Conservation (phyloP, 2,113 vertebrate genomes). For the Microtus pennsylvanicus region DNA sequence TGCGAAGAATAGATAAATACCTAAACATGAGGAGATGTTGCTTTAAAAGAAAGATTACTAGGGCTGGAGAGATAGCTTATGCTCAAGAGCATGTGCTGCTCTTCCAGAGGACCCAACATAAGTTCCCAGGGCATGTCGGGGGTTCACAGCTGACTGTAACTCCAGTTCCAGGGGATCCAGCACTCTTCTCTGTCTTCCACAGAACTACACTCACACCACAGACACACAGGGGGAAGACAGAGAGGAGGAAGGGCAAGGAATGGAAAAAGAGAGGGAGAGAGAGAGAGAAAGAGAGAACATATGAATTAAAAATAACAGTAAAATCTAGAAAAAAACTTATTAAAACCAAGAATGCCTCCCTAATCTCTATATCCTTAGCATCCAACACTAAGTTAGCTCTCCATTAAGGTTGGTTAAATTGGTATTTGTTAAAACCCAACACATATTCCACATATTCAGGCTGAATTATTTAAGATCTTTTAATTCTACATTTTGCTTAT, state of each 20-base stretch:
- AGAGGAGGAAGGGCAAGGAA: neutral
- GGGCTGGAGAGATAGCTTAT: neutral
- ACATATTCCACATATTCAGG: neutral
- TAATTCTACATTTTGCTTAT: slow-evolving; percentile 8
- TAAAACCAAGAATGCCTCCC: neutral
- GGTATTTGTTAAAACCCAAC: slow-evolving; percentile 13
- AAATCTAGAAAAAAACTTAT: neutral
- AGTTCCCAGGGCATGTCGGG: too few relatives aligned
- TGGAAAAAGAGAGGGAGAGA: too few relatives aligned
- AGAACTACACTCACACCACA: neutral
- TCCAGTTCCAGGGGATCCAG: neutral
- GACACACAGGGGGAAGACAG: too few relatives aligned
- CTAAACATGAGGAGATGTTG: neutral
- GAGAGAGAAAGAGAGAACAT: neutral
- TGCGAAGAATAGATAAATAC: neutral
- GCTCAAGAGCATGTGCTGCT: neutral
- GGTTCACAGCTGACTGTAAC: neutral
- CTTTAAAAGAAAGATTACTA: neutral
- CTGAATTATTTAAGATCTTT: slow-evolving; percentile 13
- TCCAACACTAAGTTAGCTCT: neutral
- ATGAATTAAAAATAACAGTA: neutral
- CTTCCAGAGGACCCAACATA: neutral
- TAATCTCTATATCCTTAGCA: neutral
- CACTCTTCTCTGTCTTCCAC: neutral
- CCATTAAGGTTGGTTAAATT: neutral